Percentiles rank a stretch among this genome's conserved stretches.
Conservation (phyloP, 2,797 vertebrate genomes). For the Myioborus miniatus region DNA sequence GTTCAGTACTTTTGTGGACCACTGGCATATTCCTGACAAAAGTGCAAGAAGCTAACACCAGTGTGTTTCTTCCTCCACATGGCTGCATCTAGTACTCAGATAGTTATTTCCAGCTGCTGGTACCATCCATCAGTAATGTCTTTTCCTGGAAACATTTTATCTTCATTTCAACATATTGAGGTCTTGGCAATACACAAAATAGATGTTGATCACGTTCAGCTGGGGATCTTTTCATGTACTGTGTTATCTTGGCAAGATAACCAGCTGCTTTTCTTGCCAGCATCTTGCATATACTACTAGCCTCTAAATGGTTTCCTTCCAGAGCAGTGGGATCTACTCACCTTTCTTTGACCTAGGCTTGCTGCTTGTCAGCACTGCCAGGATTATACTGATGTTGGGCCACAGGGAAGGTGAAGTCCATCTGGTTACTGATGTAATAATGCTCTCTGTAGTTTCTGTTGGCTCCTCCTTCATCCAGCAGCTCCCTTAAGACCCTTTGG, state of each 20-base stretch:
- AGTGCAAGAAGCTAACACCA: not conserved
- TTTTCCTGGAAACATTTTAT: not conserved
- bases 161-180: not conserved
- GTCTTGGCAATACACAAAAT: not conserved
- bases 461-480: not conserved
- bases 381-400: not conserved
- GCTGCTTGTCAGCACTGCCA: not conserved
- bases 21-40: not conserved
- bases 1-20: not conserved
- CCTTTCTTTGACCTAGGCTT: not conserved
- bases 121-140: not conserved
- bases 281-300: not conserved
- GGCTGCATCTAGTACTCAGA: not conserved
- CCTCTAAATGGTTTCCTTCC: not conserved
- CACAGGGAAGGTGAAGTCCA: not conserved
- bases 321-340: not conserved
- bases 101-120: not conserved
- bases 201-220: rapidly evolving
- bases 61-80: not conserved
- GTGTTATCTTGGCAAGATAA: not conserved
- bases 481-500: not conserved
- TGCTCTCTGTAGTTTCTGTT: not conserved
- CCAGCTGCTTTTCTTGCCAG: not conserved
- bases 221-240: not conserved
- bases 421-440: not conserved